Evolutionary conservation across 2,888 invertebrate genomes (phyloP), one percentile per base, ranked within the genome.

Genomic region (Drosophila anomelani): DNA sequence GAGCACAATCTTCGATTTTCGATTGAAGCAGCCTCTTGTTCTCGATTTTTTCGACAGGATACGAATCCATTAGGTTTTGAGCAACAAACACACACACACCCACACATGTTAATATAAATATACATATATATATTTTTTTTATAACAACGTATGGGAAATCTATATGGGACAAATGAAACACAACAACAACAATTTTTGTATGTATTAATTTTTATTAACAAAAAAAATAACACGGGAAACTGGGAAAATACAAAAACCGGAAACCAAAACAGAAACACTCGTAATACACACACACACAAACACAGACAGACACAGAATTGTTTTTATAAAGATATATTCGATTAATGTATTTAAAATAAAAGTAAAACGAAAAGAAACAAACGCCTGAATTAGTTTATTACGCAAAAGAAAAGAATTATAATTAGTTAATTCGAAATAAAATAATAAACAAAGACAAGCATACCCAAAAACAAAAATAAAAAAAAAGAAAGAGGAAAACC

Each of bases 301-400:
- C 55, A 79, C 55, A 70, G 51, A 75, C 58, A 70, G 54, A 75
- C 61, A 75, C 54, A 58, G 78, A 70, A 83, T 70, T 68, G 67
- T 68, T 68, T 68, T 68, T 68, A 68, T 69, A 68, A 68, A 69
- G 67, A 68, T 68, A 68, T 68, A 68, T 68, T 68, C 67, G 68
- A 79, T 76, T 63, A 75, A 81, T 60, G 64, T 81, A 81, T 78
- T 81, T 78, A 79, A 77, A 78, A 70, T 78, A 80, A 78, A 59
- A 46, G 55, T 69, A 56, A 76, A 68, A 73, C 43, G 57, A 64
- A 67, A 75, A 72, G 80, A 78, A 77, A 81, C 80, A 77, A 77
- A 80, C 78, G 85, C 84, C 89, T 89, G 78, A 82, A 88, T 85
- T 85, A 80, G 88, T 85, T 84, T 85, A 83, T 85, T 85, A 79